Evolutionary conservation across 2,113 vertebrate genomes (phyloP).

Genomic region (Zosterops hypoxanthus): DNA sequence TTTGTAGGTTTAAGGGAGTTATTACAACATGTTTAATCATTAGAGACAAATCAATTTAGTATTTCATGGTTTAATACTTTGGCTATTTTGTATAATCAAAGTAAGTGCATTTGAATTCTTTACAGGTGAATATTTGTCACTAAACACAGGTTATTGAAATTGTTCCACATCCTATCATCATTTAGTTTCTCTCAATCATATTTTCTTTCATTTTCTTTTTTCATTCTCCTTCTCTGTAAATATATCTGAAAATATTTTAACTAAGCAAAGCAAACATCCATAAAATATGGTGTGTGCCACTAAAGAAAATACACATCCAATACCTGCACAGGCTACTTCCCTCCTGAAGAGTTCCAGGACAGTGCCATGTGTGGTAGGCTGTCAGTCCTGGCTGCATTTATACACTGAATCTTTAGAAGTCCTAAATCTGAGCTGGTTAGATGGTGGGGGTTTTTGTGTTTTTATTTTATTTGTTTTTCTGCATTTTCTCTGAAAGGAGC

Average conservation of each 20-base stretch:
- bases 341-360: neutral
- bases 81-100: neutral
- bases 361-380: neutral
- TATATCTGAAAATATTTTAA: neutral
- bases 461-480: neutral
- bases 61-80: neutral
- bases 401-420: neutral
- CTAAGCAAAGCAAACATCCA: neutral
- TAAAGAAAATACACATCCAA: neutral
- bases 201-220: neutral
- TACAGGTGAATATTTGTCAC: neutral
- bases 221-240: neutral
- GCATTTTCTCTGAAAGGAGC: neutral
- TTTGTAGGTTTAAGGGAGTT: neutral
- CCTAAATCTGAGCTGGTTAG: neutral
- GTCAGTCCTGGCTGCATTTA: neutral
- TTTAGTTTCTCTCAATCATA: neutral
- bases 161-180: neutral
- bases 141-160: neutral
- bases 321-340: neutral
- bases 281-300: neutral
- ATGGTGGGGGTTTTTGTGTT: accelerated
- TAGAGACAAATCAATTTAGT: neutral
- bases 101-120: neutral
- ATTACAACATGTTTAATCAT: neutral